phyloP scores from a whole-genome alignment of 2,797 vertebrate species.

The Darevskia nairensis region DNA sequence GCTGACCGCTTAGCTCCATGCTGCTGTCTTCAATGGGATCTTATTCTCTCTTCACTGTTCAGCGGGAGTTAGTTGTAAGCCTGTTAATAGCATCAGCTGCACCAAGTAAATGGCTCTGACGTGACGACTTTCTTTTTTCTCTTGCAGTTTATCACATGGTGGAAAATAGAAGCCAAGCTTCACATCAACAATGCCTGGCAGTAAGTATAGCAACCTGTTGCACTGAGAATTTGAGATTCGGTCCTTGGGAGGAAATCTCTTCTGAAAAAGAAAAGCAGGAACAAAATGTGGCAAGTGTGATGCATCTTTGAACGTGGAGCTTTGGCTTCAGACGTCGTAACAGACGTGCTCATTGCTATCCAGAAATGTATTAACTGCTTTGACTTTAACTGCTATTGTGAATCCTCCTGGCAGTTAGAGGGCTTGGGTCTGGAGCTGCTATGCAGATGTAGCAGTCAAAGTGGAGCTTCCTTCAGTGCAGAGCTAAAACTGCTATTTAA shows the following conservation, averaged over 20 bases:
- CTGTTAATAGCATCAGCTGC: neutral
- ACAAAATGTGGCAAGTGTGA: neutral
- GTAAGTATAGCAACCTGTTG: slow-evolving; percentile 14
- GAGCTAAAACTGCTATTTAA: neutral
- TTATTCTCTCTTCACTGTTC: neutral
- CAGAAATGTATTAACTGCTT: neutral
- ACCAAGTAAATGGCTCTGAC: neutral
- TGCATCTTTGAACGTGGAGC: neutral
- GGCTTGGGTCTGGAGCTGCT: neutral
- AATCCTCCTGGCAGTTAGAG: neutral
- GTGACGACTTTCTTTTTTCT: neutral
- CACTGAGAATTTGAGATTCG: neutral
- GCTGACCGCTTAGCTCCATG: neutral
- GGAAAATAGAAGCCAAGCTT: neutral
- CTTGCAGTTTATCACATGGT: neutral
- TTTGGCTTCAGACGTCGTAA: neutral
- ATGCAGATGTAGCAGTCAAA: too few species aligned
- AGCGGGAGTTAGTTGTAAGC: neutral
- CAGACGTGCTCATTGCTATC: neutral
- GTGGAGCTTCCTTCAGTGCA: neutral
- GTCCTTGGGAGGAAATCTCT: neutral
- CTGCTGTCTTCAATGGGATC: neutral
- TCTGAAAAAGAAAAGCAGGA: neutral
- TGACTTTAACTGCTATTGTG: neutral
- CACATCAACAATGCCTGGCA: slow-evolving; percentile 5